Base-by-base conservation (phyloP, 2,113 vertebrate genomes). In the Heliornis fulica region DNA sequence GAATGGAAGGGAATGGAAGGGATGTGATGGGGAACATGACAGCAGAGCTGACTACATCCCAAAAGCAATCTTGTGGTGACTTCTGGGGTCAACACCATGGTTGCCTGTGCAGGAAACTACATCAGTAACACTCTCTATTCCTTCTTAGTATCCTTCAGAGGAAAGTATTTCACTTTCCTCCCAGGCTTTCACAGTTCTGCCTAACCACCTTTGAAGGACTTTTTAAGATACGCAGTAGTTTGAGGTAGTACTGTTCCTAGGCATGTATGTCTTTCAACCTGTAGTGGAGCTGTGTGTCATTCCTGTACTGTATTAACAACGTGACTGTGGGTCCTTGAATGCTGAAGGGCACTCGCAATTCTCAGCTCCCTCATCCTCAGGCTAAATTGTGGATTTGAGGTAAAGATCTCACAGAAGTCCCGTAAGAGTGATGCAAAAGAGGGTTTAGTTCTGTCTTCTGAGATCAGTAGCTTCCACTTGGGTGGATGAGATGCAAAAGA, bases 11-110 rank as follows among this genome's bases (percentile, higher is more conserved):
- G 32, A n/a, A 57, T 61, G 45, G 70, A 89, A 84, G 34, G 54
- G n/a, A n/a, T 31, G 8, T 2, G 6, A 26, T 63, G n/a, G 16
- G 10, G 5, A 54, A 64, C 0, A 0, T n/a, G 38, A 66, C 20
- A 56, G 6, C 15, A 65, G 53, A 82, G 15, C 38, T 50, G 50
- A 43, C 50, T 36, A 19, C 5, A 19, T 83, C 34, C 41, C 20
- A 25, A 0, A 4, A 57, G 20, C 56, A 81, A 0, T 56, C 29
- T 56, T 54, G 25, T 66, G 29, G 10, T 63, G 32, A 63, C 3
- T 86, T 82, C 15, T 60, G 26, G 23, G 16, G 32, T 50, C 28
- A 72, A 36, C 5, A 6, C 22, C 4, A 17, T 9, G 9, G 12
- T 45, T 70, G 38, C 41, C 11, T 65, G n/a, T 1, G 1, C 59